phyloP scores from a whole-genome alignment of 1,140 invertebrate genomes.

The Drosophila funebris region DNA sequence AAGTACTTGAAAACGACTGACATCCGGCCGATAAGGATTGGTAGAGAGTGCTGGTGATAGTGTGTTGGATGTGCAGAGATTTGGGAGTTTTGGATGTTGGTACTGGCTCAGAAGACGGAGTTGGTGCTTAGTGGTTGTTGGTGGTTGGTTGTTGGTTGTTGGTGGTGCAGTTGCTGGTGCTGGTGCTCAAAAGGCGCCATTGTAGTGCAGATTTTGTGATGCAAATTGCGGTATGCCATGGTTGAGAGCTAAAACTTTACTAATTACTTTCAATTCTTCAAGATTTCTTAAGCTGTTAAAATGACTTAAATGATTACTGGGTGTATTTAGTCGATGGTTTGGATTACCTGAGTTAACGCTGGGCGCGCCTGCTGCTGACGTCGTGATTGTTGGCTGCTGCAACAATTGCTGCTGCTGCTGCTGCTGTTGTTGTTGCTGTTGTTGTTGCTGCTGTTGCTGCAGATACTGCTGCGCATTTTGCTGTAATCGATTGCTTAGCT shows the following conservation, averaged over 20 bases:
- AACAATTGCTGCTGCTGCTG: conserved; percentile 38
- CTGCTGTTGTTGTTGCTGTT: conserved; percentile 67
- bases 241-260: conserved; percentile 90
- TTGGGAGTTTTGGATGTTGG: conserved; percentile 30
- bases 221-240: conserved; percentile 85
- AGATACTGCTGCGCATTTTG: conserved; percentile 78
- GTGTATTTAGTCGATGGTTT: conserved; percentile 84
- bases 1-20: conserved; percentile 29
- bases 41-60: conserved; percentile 5
- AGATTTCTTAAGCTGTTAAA: conserved; percentile 86
- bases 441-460: conserved; percentile 62
- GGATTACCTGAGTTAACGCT: conserved; percentile 69
- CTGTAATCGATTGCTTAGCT: conserved; percentile 73
- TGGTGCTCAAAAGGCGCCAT: conserved; percentile 73
- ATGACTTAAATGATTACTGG: conserved; percentile 85
- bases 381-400: conserved; percentile 45
- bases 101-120: conserved; percentile 32
- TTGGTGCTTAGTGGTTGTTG: conserved; percentile 34
- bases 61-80: conserved; percentile 35
- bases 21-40: conserved; percentile 22
- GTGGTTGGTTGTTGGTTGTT: conserved; percentile 28
- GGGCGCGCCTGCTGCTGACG: conserved; percentile 58
- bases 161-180: conserved; percentile 50
- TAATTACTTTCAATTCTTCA: conserved; percentile 90
- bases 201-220: conserved; percentile 78